Evolutionary conservation across 2,888 invertebrate species (phyloP), one percentile per base, ranked within the genome.

Genomic region (Diarsia brunnea): DNA sequence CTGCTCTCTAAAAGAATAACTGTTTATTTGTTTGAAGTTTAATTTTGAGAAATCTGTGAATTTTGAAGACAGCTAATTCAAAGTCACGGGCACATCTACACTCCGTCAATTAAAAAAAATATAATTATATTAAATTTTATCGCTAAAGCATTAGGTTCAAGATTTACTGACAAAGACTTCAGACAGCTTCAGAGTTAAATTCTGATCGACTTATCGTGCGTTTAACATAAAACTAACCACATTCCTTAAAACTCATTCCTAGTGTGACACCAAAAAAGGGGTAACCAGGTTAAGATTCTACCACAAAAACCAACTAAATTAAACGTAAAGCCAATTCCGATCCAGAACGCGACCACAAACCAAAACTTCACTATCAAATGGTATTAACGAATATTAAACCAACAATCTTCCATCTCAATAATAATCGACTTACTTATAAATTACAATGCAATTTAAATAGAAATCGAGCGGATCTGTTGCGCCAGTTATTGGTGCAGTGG

Each of bases 391-490:
- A 69, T 69, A 75, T 67, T 27, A 81, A 65, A 78, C 64, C 55
- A 79, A 75, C 63, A 73, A 67, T 65, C 51, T 51, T 31, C 49
- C 53, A 61, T 83, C 79, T 65, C 58, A 65, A 78, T 73, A 73
- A 83, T 60, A 73, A 66, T 81, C 61, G 60, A 27, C 67, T 61
- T 47, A 70, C 67, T 73, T 60, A 55, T 66, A 82, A 85, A 84
- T 84, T 75, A 83, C 74, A 78, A 84, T 77, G 79, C 69, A 82
- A 86, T 88, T 88, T 82, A 78, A 87, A 89, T 88, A 86, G 85
- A 90, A 90, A 89, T 79, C 79, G 67, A 84, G 82, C 78, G 75
- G 84, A 81, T 85, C 78, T 85, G 84, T 79, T 87, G 89, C 84
- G 86, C 88, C 75, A 88, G 81, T 90, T 87, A 81, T 73, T 64